These are phyloP conservation scores for Diarsia mendica DNA, from an alignment of 2,888 invertebrate species.

Conservation along the genomic window DNA sequence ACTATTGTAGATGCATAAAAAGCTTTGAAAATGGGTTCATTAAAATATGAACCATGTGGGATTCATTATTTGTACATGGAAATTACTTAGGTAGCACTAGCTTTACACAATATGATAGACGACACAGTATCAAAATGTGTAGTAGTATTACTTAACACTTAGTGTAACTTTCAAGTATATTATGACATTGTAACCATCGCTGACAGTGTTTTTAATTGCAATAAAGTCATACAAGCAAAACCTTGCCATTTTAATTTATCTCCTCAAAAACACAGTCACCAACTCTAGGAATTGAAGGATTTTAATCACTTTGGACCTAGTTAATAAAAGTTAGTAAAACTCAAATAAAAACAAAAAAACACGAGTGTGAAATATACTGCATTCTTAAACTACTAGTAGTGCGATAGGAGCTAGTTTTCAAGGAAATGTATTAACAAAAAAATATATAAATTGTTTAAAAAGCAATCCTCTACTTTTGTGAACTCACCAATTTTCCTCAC, in stretches of 20 bases:
- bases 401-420: too few relatives aligned
- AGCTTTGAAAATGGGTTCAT: not conserved
- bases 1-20: not conserved
- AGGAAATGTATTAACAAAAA: too few relatives aligned
- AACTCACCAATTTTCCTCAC: too few relatives aligned
- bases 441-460: too few relatives aligned
- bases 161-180: not conserved
- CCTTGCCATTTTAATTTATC: slow-evolving; percentile 6
- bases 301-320: too few relatives aligned
- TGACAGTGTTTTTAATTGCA: not conserved
- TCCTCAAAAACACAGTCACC: too few relatives aligned
- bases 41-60: not conserved
- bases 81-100: not conserved
- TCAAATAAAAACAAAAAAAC: too few relatives aligned
- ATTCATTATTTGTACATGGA: not conserved
- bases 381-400: too few relatives aligned
- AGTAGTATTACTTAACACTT: not conserved
- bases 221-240: not conserved
- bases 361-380: too few relatives aligned
- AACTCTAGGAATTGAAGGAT: too few relatives aligned
- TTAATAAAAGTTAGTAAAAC: too few relatives aligned
- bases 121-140: not conserved
- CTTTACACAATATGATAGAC: not conserved
- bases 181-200: not conserved
- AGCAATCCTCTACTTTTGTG: too few relatives aligned